These are phyloP conservation scores for Athetis lepigone DNA, from an alignment of 2,888 invertebrate genomes.

Conservation along the genomic window DNA sequence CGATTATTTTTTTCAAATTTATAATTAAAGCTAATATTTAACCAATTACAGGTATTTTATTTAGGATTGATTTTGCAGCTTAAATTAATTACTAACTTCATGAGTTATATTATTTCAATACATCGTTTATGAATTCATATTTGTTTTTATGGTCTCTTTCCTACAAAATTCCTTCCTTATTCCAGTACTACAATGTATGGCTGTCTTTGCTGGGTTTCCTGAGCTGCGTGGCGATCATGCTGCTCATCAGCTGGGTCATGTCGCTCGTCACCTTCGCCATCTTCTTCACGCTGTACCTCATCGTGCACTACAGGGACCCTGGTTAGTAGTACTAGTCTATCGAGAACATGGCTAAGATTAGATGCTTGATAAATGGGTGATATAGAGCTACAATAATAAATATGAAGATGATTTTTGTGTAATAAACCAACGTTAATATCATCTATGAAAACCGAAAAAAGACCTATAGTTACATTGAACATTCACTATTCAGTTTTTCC, in stretches of 20 bases:
- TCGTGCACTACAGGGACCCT: conserved; percentile 98
- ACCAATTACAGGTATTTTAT: too few species aligned
- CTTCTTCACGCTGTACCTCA: conserved; percentile 96
- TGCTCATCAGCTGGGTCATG: conserved; percentile 97
- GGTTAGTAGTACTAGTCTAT: conserved; percentile 85
- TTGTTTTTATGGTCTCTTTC: background rate
- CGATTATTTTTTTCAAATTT: too few species aligned
- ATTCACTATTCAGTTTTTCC: background rate
- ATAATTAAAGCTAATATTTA: too few species aligned
- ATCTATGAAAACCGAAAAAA: too few species aligned
- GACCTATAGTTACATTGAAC: too few species aligned
- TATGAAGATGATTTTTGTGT: background rate
- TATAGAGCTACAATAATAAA: too few species aligned
- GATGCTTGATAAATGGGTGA: too few species aligned
- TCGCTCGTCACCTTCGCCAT: conserved; percentile 97
- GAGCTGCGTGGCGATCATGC: conserved; percentile 97
- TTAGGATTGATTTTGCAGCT: too few species aligned
- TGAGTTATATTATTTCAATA: background rate
- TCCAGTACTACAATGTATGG: conserved; percentile 98
- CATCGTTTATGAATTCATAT: background rate
- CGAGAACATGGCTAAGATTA: background rate
- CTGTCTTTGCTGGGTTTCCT: conserved; percentile 95
- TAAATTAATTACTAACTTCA: too few species aligned
- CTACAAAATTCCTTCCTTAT: conserved; percentile 48
- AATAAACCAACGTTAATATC: too few species aligned